Evolutionary conservation across 2,113 vertebrate species (phyloP), one percentile per base, ranked within the genome.

Genomic region (human (Homo sapiens)): DNA sequence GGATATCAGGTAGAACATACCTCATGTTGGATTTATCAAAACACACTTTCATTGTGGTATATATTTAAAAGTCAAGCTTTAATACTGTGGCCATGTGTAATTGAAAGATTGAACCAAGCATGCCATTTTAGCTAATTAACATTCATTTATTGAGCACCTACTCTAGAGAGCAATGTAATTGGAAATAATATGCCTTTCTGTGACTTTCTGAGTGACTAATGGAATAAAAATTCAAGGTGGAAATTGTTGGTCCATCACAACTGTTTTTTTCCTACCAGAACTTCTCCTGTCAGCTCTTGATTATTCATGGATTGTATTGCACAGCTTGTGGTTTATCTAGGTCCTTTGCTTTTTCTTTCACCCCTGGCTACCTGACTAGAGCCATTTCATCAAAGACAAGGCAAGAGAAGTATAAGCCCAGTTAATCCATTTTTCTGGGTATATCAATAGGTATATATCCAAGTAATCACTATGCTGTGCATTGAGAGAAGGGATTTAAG

Each of bases 1-100:
- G 99, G 99, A 99, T 99, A 98, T 99, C 99, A 99, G 99, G 99
- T 99, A 99, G 98, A 98, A 95, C 90, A 94, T 22, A n/a, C 97
- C 98, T 98, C 96, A 57, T 30, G 38, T 97, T 98, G 97, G 92
- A 83, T 98, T 97, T 98, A 93, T 91, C 92, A 95, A 35, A 83
- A 75, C 87, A 13, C 35, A 35, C 48, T 48, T 66, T 17, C 8
- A 18, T 64, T 70, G 50, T 92, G 80, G 50, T 87, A 48, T 70
- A 57, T 6, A 59, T 87, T 72, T 70, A 76, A 81, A 97, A 88
- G 57, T 84, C 38, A 5, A 13, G 85, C 64, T 80, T 76, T 66
- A 57, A 7, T 64, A 30, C 61, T 40, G 13, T 55, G 68, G 86
- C 48, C 70, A 5, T 72, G 16, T 80, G 20, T 80, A 17, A 32